A percentile compares a stretch with the other conserved stretches of the same genome.
phyloP scores from a whole-genome alignment of 2,113 vertebrate genomes.

The Hirundichthys speculiger region DNA sequence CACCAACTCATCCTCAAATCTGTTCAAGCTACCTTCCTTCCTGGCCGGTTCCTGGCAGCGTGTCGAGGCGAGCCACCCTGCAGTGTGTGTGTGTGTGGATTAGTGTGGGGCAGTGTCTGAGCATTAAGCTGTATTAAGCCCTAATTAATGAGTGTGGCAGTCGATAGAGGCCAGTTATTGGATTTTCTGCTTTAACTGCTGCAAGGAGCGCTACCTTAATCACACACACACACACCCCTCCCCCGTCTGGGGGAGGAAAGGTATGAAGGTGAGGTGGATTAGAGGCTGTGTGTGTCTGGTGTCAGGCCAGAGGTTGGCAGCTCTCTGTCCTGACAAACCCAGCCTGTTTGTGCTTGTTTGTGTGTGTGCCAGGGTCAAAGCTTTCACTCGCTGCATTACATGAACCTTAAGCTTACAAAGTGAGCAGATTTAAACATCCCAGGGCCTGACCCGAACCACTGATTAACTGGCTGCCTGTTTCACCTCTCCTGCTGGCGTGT shows the following conservation, averaged over 20 bases:
- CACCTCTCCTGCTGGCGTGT: background rate
- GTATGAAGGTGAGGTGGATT: conserved; percentile 57
- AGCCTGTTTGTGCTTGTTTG: conserved; percentile 29
- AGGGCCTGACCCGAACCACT: conserved; percentile 38
- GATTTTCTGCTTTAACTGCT: conserved; percentile 88
- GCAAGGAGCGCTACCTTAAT: conserved; percentile 79
- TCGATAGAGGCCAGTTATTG: conserved; percentile 86
- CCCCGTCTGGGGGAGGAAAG: conserved; percentile 14
- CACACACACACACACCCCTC: conserved; percentile 59
- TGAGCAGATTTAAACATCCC: conserved; percentile 46
- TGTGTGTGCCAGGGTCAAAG: conserved; percentile 37
- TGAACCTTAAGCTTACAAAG: conserved; percentile 59
- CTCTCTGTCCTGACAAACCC: conserved; percentile 29
- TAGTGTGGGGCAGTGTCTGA: conserved; percentile 59
- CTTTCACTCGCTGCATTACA: conserved; percentile 47
- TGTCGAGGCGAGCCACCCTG: conserved; percentile 78
- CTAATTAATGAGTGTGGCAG: conserved; percentile 93
- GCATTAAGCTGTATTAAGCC: conserved; percentile 92
- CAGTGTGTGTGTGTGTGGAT: conserved; percentile 35
- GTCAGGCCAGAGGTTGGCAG: conserved; percentile 61
- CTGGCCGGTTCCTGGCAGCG: conserved; percentile 62
- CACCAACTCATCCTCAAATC: conserved; percentile 31
- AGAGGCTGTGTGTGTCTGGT: conserved; percentile 27
- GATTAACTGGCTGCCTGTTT: conserved; percentile 36
- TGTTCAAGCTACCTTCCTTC: conserved; percentile 26